Conservation (phyloP, 1,140 invertebrate species). For the Bicyclus anynana region DNA sequence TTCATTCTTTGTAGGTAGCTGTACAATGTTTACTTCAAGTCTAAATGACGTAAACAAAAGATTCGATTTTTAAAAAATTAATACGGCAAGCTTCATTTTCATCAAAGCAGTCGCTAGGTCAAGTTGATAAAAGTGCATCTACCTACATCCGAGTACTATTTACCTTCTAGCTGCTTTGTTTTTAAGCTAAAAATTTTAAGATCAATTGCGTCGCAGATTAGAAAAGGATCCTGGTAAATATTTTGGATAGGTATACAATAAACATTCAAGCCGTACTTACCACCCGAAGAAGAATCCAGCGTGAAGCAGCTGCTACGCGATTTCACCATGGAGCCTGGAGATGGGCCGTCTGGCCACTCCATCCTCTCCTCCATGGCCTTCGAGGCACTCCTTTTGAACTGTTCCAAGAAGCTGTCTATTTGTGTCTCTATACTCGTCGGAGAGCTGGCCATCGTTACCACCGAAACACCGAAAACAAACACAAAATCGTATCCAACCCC, state of each 20-base stretch:
- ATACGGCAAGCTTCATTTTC: too few species aligned
- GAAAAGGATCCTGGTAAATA: too few species aligned
- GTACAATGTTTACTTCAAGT: too few species aligned
- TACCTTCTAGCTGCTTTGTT: too few species aligned
- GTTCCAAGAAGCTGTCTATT: constrained; percentile 89
- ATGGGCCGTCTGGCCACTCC: constrained; percentile 68
- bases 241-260: neutral
- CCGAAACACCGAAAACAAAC: constrained; percentile 71
- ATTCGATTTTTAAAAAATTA: too few species aligned
- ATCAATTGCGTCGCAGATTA: too few species aligned
- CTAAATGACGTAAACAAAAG: too few species aligned
- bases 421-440: constrained; percentile 86
- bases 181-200: too few species aligned
- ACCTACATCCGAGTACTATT: too few species aligned
- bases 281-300: constrained; percentile 59
- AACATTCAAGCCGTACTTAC: constrained; percentile 44
- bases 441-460: constrained; percentile 80
- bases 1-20: too few species aligned
- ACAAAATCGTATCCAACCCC: constrained; percentile 44
- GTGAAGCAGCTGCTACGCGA: constrained; percentile 74
- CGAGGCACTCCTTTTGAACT: constrained; percentile 86
- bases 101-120: too few species aligned
- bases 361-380: constrained; percentile 83
- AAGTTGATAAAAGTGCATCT: too few species aligned
- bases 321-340: constrained; percentile 57